A percentile compares a stretch with the other conserved stretches of the same genome.
These are phyloP conservation scores for mouse (Mus musculus) DNA, from an alignment of 2,113 vertebrate species.

Conservation along the genomic window GRCm39 chr17:67125501-67126000, in stretches of 20 bases:
- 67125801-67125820: not conserved
- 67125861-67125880: not conserved
- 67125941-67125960: not conserved
- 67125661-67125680: not conserved
- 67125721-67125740: not conserved
- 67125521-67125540: not conserved
- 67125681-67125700: conserved; percentile 20
- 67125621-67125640: not conserved
- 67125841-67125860: not conserved
- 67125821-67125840: not conserved
- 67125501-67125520: not conserved
- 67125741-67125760: not conserved
- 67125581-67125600: not conserved
- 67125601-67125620: not conserved
- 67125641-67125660: not conserved
- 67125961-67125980: too few relatives aligned
- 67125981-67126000: not conserved
- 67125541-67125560: not conserved
- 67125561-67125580: conserved; percentile 1
- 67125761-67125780: not conserved
- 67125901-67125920: not conserved
- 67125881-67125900: not conserved
- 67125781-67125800: not conserved
- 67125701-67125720: not conserved
- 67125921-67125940: not conserved